A percentile compares a stretch with the other conserved stretches of the same genome.
These are phyloP conservation scores for Calliopsis andreniformis DNA, from an alignment of 1,140 invertebrate species.

Conservation along the genomic window DNA sequence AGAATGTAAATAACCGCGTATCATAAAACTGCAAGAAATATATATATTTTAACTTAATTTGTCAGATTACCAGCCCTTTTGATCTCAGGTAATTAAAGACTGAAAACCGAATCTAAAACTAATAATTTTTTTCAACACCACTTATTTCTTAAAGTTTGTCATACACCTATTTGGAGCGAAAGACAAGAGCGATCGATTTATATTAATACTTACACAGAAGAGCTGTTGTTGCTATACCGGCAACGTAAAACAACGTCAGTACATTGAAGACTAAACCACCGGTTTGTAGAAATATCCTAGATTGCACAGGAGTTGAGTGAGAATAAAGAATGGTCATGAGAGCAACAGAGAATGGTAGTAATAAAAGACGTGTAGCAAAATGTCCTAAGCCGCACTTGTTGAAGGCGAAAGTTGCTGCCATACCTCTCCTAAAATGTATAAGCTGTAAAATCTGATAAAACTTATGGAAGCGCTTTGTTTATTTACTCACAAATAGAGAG, in stretches of 20 bases:
- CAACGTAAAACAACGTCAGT: constrained; percentile 88
- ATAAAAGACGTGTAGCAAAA: constrained; percentile 87
- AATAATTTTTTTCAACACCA: too few species aligned
- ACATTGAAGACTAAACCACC: constrained; percentile 91
- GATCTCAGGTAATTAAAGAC: too few species aligned
- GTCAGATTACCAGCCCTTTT: too few species aligned
- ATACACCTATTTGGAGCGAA: too few species aligned
- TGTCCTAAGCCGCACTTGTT: constrained; percentile 88
- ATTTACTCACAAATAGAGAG: constrained; percentile 88
- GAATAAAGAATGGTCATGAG: constrained; percentile 91
- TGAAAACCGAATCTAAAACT: too few species aligned
- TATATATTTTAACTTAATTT: too few species aligned
- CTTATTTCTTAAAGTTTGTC: too few species aligned
- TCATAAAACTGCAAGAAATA: too few species aligned
- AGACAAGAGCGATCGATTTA: too few species aligned
- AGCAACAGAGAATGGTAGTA: constrained; percentile 89
- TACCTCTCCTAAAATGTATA: constrained; percentile 84
- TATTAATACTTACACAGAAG: constrained; percentile 87
- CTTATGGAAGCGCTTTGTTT: background rate
- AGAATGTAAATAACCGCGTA: too few species aligned
- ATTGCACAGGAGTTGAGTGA: constrained; percentile 75
- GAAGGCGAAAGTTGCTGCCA: constrained; percentile 89
- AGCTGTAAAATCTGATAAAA: constrained; percentile 1
- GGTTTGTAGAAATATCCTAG: constrained; percentile 77
- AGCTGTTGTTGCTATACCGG: constrained; percentile 90